These are phyloP conservation scores for Cloeon dipterum DNA, from an alignment of 2,888 invertebrate genomes.

Conservation along the genomic window DNA sequence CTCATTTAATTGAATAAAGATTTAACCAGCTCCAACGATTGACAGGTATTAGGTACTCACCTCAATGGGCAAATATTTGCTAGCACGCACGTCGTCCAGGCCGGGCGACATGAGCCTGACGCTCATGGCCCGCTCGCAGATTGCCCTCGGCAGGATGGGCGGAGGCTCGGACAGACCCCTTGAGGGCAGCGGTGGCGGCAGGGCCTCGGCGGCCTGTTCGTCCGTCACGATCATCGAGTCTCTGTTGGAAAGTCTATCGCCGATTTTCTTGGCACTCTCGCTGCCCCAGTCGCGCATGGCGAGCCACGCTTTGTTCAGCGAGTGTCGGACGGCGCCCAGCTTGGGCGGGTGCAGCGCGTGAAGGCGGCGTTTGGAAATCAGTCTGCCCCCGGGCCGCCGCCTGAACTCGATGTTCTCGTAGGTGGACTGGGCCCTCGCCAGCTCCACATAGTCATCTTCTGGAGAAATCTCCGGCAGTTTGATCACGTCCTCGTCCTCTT, in stretches of 20 bases:
- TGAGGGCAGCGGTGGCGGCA: neutral
- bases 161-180: too few relatives aligned
- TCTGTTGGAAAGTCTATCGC: neutral
- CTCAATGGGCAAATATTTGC: too few relatives aligned
- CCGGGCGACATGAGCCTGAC: too few relatives aligned
- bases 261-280: neutral
- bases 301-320: neutral
- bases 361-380: neutral
- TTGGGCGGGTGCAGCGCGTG: neutral
- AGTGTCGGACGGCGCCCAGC: neutral
- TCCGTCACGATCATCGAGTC: neutral
- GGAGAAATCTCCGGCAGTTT: too few relatives aligned
- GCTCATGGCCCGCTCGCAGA: too few relatives aligned
- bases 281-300: neutral
- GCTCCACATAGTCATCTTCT: neutral
- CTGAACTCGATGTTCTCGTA: neutral
- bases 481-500: too few relatives aligned
- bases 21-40: too few relatives aligned
- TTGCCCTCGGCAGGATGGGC: too few relatives aligned
- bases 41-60: too few relatives aligned
- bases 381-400: neutral
- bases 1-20: too few relatives aligned
- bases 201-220: neutral
- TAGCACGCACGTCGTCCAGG: too few relatives aligned
- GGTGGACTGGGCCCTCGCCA: neutral